Percentiles rank a stretch among this genome's conserved stretches.
Conservation (phyloP, 92 coral and sea anemone genomes). For the Epizoanthus rinbou region DNA sequence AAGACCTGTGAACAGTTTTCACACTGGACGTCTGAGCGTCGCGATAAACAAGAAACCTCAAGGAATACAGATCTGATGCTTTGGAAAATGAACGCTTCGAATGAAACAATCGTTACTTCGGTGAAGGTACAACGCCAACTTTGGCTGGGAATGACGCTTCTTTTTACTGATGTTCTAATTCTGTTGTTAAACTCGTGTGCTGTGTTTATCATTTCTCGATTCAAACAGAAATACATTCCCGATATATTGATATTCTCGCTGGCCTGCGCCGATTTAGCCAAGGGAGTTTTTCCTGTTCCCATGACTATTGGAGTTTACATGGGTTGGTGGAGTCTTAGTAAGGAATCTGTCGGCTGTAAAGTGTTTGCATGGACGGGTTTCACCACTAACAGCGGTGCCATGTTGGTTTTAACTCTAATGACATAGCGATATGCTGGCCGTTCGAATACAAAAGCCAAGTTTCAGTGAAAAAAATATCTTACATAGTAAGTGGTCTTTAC, state of each 20-base stretch:
- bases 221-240: conserved; percentile 63
- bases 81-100: conserved; percentile 2
- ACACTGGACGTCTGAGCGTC: not conserved
- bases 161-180: conserved; percentile 48
- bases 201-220: conserved; percentile 57
- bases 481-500: conserved; percentile 35
- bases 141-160: conserved; percentile 47
- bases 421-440: conserved; percentile 68
- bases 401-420: conserved; percentile 69
- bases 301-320: conserved; percentile 59
- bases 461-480: conserved; percentile 46
- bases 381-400: conserved; percentile 57
- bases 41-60: not conserved
- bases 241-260: conserved; percentile 61
- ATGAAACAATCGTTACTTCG: not conserved
- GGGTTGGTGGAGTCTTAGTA: conserved; percentile 38
- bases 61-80: not conserved
- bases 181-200: conserved; percentile 50
- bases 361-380: conserved; percentile 68
- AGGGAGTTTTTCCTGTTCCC: conserved; percentile 62
- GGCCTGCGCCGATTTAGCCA: conserved; percentile 58
- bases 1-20: conserved; percentile 20
- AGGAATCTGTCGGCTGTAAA: conserved; percentile 30
- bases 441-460: conserved; percentile 52
- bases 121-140: not conserved